Evolutionary conservation across 2,113 vertebrate genomes (phyloP), one percentile per base, ranked within the genome.

Genomic region (Conger conger): DNA sequence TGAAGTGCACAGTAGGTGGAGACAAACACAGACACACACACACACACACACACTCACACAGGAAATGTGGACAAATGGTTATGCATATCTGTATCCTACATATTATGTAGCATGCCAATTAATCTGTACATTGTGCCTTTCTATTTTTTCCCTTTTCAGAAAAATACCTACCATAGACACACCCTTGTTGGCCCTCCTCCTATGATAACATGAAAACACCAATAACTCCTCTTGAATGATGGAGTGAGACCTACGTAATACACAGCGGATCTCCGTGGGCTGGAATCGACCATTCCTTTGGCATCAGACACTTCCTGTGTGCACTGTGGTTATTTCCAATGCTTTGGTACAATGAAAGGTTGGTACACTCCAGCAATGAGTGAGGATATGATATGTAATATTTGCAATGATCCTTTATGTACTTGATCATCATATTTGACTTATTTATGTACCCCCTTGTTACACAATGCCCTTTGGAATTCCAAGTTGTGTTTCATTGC

Each of bases 1-100:
- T 57, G 38, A 84, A 82, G 27, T 73, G 35, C 83, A 90, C 91
- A 91, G 87, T 84, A 92, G 91, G 83, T 89, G 92, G 91, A 33
- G 84, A 9, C 82, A 85, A 45, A 84, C 2, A 17, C 7, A 85
- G 85, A 81, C 76, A 82, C 23, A 37, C 30, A 5, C 76, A 37
- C 17, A 78, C 36, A 18, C 15, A 37, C 57, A 60, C 57, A 60
- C 57, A 27, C 57, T 23, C 18, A 63, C 57, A 63, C 17, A 23
- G 57, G 18, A 63, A 8, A 20, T 63, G 57, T 63, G 57, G 23
- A 63, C 20, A 23, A 23, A 7, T 23, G 57, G 23, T 63, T 63
- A 7, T 23, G 20, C 23, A 8, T 20, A 5, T 27, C 23, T 63
- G 57, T 73, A n/a, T 73, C 68, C 68, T 73, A 2, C n/a, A 73